Base-by-base conservation (phyloP, 2,888 invertebrate genomes). In the Stenolophus ochropezus region DNA sequence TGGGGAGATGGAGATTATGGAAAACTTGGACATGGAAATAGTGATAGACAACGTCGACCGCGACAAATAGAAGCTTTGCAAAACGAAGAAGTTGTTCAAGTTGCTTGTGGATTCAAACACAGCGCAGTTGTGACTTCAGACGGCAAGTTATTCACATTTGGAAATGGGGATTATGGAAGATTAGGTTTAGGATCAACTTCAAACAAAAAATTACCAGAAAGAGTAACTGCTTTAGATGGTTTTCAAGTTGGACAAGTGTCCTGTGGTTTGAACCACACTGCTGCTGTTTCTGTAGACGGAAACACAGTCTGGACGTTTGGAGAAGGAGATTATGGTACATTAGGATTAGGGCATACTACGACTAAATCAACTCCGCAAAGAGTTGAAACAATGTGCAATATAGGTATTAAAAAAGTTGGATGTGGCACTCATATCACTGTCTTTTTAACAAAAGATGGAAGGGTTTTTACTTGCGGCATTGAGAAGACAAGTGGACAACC, bases 1-100 rank as follows among this genome's bases (percentile, higher is more conserved):
- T 93, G 93, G 93, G 93, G 93, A 6, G 92, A 93, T 85, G 93
- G 93, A 0, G 93, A 93, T 87, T 93, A 92, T 86, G 93, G 93
- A 5, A 93, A 93, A 87, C 87, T 93, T 33, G 93, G 93, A 0
- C 93, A 93, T 85, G 93, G 93, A 4, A 93, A 92, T 85, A 92
- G 92, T 85, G 93, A 93, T 85, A 87, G 93, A 20, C 93, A 93
- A 85, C 88, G 93, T 33, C 87, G 93, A 56, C 93, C 93, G 0
- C 87, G 92, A 71, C 92, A 92, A 86, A 92, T 93, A 81, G 93
- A 93, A 86, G 91, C 92, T 1, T 86, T 93, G 11, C 92, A 92
- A 85, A 91, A 91, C 82, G 92, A 93, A 86, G 92, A 92, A 85
- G 91, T 93, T 5, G 87, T 91, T 1, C 91, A 92, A 88, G 90